These are phyloP conservation scores for Lipophrys pholis DNA, from an alignment of 2,113 vertebrate species.

Conservation along the genomic window DNA sequence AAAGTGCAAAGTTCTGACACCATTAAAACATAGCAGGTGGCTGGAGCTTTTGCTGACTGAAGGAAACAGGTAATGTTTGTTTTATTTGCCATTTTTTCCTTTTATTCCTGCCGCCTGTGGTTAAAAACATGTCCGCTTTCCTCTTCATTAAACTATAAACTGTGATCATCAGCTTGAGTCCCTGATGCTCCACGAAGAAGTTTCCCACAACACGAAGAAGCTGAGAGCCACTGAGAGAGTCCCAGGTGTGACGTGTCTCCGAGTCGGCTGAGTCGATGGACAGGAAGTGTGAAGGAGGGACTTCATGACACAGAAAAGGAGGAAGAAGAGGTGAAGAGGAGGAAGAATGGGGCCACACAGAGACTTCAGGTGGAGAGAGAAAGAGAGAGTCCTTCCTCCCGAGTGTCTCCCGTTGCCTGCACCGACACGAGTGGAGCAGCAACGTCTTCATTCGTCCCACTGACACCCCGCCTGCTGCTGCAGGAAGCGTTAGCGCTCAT, in stretches of 20 bases:
- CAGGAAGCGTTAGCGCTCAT: slow-evolving; percentile 63
- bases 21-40: too few species aligned
- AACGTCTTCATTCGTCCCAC: not conserved
- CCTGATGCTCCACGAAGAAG: too few species aligned
- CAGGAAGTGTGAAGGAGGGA: slow-evolving; percentile 26
- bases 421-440: not conserved
- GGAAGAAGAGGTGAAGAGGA: too few species aligned
- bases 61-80: too few species aligned
- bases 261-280: slow-evolving; percentile 47
- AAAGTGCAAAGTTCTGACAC: too few species aligned
- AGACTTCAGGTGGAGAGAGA: too few species aligned
- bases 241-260: slow-evolving; percentile 15
- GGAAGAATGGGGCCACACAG: not conserved
- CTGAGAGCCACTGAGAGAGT: slow-evolving; percentile 57
- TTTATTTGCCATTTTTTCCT: too few species aligned
- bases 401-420: slow-evolving; percentile 20
- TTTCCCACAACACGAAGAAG: slow-evolving; percentile 6
- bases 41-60: too few species aligned
- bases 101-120: too few species aligned
- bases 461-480: not conserved
- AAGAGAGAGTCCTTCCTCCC: slow-evolving; percentile 13
- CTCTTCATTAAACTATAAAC: too few species aligned
- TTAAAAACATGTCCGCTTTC: too few species aligned
- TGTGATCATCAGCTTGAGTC: not conserved
- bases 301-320: not conserved